Evolutionary conservation across 2,797 vertebrate genomes (phyloP).

Genomic region (Pogoniulus pusillus): DNA sequence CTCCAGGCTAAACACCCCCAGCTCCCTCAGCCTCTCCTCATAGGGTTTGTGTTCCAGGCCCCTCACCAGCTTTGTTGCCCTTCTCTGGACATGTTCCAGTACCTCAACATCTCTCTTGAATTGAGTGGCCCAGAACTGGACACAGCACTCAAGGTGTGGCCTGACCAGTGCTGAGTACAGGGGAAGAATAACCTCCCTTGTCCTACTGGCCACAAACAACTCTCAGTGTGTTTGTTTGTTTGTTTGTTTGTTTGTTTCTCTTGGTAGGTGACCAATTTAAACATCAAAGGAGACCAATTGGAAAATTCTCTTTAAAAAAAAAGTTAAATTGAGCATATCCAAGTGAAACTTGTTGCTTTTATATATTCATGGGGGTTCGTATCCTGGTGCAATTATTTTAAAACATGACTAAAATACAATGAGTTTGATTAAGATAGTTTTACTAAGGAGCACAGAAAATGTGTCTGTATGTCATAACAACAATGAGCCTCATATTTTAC

Average conservation of each 20-base stretch:
- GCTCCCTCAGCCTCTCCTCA: too few species aligned
- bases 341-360: conserved; percentile 13
- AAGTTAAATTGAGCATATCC: conserved; percentile 34
- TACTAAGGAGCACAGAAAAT: conserved; percentile 54
- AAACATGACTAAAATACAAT: conserved; percentile 55
- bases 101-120: too few species aligned
- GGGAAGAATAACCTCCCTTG: too few species aligned
- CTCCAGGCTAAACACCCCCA: too few species aligned
- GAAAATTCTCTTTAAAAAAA: conserved; percentile 13
- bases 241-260: neutral
- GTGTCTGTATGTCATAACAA: conserved; percentile 49
- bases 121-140: too few species aligned
- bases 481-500: conserved; percentile 34
- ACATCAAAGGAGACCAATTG: neutral
- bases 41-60: too few species aligned
- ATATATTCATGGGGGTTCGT: conserved; percentile 40
- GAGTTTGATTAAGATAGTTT: conserved; percentile 63
- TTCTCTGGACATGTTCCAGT: too few species aligned
- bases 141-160: too few species aligned
- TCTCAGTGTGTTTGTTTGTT: neutral
- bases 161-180: too few species aligned
- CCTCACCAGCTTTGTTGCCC: too few species aligned
- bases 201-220: neutral
- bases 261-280: conserved; percentile 18
- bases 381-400: conserved; percentile 51